A percentile compares a stretch with the other conserved stretches of the same genome.
Evolutionary conservation across 2,888 invertebrate species (phyloP).

Genomic region (Lochmaea crataegi): DNA sequence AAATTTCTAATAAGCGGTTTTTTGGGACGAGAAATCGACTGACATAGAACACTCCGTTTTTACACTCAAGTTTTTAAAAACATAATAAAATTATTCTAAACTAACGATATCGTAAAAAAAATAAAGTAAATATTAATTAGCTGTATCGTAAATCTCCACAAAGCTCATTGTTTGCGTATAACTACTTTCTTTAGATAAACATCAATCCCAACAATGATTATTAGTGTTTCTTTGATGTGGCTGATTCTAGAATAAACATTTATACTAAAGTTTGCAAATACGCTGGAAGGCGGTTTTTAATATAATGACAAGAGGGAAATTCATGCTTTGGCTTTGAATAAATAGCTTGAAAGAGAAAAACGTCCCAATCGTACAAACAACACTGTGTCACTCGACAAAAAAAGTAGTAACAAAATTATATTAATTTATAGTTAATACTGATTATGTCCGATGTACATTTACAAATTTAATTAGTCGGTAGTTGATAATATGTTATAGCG

Average conservation of each 20-base stretch:
- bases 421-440: constrained; percentile 46
- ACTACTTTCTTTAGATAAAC: constrained; percentile 37
- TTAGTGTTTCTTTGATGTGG: constrained; percentile 46
- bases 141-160: constrained; percentile 7
- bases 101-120: neutral
- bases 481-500: too few species aligned
- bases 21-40: too few species aligned
- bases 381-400: constrained; percentile 32
- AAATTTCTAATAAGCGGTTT: too few species aligned
- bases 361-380: constrained; percentile 36
- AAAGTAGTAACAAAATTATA: constrained; percentile 28
- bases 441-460: too few species aligned
- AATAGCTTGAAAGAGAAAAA: constrained; percentile 40
- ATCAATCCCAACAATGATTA: constrained; percentile 45
- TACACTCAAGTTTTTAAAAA: neutral
- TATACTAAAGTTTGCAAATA: constrained; percentile 61
- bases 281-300: constrained; percentile 52
- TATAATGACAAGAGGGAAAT: constrained; percentile 49
- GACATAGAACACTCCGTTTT: too few species aligned
- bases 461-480: too few species aligned
- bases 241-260: constrained; percentile 61
- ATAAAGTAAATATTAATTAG: constrained; percentile 14
- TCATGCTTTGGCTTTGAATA: constrained; percentile 36
- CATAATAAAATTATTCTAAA: neutral
- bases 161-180: constrained; percentile 10